Conservation (phyloP, 2,113 vertebrate genomes). For the Monarcha castaneiventris region DNA sequence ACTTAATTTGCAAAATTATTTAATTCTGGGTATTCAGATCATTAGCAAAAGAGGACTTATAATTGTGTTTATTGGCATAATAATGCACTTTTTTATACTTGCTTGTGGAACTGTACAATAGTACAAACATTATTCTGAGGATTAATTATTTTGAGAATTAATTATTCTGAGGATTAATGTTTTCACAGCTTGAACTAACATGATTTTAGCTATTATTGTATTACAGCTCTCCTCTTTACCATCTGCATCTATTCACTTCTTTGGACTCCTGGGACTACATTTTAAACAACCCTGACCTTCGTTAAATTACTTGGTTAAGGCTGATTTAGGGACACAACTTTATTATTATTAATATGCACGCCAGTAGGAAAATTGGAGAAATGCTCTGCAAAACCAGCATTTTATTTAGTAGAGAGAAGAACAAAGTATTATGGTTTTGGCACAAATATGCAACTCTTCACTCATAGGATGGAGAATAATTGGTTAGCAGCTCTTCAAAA, state of each 20-base stretch:
- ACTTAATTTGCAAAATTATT: slow-evolving; percentile 2
- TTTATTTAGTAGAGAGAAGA: slow-evolving; percentile 53
- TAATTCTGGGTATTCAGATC: background rate
- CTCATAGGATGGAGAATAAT: slow-evolving; percentile 41
- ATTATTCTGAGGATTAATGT: background rate
- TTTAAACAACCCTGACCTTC: slow-evolving; percentile 25
- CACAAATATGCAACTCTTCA: slow-evolving; percentile 1
- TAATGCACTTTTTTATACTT: background rate
- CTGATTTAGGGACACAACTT: slow-evolving; percentile 48
- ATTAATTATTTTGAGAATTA: background rate
- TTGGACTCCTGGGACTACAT: background rate
- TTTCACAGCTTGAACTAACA: background rate
- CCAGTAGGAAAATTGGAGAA: slow-evolving; percentile 49
- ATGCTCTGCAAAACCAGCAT: slow-evolving; percentile 17
- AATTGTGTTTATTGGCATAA: background rate
- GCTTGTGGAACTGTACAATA: background rate
- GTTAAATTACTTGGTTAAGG: slow-evolving; percentile 29
- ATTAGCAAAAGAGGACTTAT: background rate
- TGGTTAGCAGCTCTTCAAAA: slow-evolving; percentile 58
- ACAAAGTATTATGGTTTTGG: slow-evolving; percentile 62
- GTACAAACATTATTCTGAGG: background rate
- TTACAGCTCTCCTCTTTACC: background rate
- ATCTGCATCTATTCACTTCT: background rate
- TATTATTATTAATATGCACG: slow-evolving; percentile 13
- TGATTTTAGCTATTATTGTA: background rate